A percentile compares a stretch with the other conserved stretches of the same genome.
Evolutionary conservation across 2,113 vertebrate genomes (phyloP).

Genomic region (Saccopteryx leptura): DNA sequence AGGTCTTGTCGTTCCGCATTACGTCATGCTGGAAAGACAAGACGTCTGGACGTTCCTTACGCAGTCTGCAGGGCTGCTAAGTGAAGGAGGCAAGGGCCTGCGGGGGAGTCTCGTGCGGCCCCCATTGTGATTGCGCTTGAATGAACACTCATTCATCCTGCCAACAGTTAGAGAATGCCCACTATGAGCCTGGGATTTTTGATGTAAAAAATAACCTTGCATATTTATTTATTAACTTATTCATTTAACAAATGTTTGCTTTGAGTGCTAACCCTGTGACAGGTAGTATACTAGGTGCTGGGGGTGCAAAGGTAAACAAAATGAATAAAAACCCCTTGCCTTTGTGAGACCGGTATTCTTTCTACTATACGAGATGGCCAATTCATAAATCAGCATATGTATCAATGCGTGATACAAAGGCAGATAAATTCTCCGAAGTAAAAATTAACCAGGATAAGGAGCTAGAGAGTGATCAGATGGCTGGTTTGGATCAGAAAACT

Average conservation of each 20-base stretch:
- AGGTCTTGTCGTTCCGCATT: conserved; percentile 77
- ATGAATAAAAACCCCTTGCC: background rate
- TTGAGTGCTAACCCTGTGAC: background rate
- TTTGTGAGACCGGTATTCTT: background rate
- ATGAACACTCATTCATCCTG: background rate
- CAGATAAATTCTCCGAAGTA: background rate
- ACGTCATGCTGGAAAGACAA: conserved; percentile 79
- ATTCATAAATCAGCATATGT: background rate
- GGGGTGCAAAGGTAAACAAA: background rate
- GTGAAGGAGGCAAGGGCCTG: background rate
- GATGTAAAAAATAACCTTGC: background rate
- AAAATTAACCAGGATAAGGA: background rate
- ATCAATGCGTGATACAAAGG: background rate
- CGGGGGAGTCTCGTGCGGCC: background rate
- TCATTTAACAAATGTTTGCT: background rate
- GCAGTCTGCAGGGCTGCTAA: conserved; percentile 49
- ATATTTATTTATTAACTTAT: background rate
- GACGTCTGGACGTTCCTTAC: conserved; percentile 73
- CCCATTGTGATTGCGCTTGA: background rate
- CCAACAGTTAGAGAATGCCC: background rate
- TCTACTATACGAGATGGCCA: background rate
- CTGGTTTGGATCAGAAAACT: background rate
- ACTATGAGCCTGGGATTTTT: background rate
- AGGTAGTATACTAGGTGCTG: background rate
- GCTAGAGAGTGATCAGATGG: background rate